phyloP scores from a whole-genome alignment of 2,888 invertebrate species.

The Caenorhabditis sp. region DNA sequence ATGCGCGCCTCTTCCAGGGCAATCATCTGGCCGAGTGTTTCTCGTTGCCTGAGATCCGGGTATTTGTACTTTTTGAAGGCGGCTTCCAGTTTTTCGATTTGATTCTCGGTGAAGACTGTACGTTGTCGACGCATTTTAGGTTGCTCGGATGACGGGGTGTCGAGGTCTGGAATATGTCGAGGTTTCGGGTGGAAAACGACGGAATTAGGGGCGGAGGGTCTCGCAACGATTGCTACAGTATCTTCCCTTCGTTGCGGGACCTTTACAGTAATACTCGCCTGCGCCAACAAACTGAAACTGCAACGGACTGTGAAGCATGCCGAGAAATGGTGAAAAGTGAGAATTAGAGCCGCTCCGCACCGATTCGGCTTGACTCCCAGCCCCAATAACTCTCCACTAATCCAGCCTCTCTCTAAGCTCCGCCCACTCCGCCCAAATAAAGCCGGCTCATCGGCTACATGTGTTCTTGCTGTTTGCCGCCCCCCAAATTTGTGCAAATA shows the following conservation, averaged over 20 bases:
- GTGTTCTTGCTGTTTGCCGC: slow-evolving; percentile 23
- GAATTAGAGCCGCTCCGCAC: not conserved
- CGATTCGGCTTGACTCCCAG: not conserved
- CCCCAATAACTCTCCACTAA: slow-evolving; percentile 12
- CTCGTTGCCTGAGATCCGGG: slow-evolving; percentile 69
- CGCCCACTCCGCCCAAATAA: slow-evolving; percentile 33
- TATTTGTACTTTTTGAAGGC: slow-evolving; percentile 67
- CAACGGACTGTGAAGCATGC: slow-evolving; percentile 36
- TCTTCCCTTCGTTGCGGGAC: too few species aligned
- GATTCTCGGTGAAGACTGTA: slow-evolving; percentile 72
- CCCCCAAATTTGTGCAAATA: slow-evolving; percentile 42
- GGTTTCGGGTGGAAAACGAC: not conserved
- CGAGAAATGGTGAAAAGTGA: not conserved
- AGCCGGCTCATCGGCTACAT: slow-evolving; percentile 21
- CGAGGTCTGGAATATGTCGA: slow-evolving; percentile 20
- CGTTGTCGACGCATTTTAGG: slow-evolving; percentile 68
- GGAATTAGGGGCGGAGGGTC: too few species aligned
- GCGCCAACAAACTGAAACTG: slow-evolving; percentile 44
- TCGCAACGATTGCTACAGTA: too few species aligned
- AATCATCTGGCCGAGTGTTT: slow-evolving; percentile 66
- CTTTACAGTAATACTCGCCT: slow-evolving; percentile 12
- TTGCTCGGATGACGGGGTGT: slow-evolving; percentile 39
- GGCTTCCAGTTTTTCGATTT: slow-evolving; percentile 64
- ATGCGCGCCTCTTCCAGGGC: slow-evolving; percentile 71
- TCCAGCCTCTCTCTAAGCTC: slow-evolving; percentile 17